Evolutionary conservation across 2,113 vertebrate species (phyloP), one percentile per base, ranked within the genome.

Genomic region (Ailurus styani): DNA sequence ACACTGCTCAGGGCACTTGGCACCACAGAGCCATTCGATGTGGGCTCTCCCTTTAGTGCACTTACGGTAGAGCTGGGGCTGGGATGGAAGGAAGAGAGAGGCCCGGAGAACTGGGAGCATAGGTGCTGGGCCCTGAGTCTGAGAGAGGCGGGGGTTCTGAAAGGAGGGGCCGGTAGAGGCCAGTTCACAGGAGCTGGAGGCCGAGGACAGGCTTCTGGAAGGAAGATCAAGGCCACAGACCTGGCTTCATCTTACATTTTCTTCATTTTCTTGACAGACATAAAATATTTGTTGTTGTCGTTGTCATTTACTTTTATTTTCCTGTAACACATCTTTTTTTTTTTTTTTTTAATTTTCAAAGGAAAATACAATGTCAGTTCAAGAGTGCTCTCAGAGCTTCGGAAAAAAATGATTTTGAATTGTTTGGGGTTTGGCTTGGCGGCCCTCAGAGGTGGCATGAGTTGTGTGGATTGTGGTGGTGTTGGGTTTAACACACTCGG

Each of bases 291-390:
- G 40, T 29, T 64, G 27, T 52, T 34, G 2, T 52, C 34, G 7
- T 34, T 47, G 25, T 64, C 23, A 79, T 78, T 87, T 81, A 90
- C 21, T 83, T 78, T 70, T 52, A 40, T 77, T 86, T 86, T 72
- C 37, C 86, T 42, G n/a, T 62, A 57, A 45, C 27, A 14, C 7
- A 18, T 68, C 25, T 60, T 60, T 8, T n/a, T n/a, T n/a, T n/a
- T 47, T 31, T 52, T 95, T 72, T 57, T n/a, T 42, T 31, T 57
- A 7, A 29, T 29, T 60, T 83, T 70, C 47, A 15, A 72, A 93
- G n/a, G 31, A 64, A 60, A 90, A 73, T n/a, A 34, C 14, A 40
- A 40, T 78, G 25, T 54, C 75, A 34, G 27, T 60, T 42, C 60
- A 75, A 34, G 50, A 31, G 9, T 62, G 50, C 4, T 68, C n/a